phyloP scores from a whole-genome alignment of 1,140 invertebrate genomes.

The Conus betulinus region DNA sequence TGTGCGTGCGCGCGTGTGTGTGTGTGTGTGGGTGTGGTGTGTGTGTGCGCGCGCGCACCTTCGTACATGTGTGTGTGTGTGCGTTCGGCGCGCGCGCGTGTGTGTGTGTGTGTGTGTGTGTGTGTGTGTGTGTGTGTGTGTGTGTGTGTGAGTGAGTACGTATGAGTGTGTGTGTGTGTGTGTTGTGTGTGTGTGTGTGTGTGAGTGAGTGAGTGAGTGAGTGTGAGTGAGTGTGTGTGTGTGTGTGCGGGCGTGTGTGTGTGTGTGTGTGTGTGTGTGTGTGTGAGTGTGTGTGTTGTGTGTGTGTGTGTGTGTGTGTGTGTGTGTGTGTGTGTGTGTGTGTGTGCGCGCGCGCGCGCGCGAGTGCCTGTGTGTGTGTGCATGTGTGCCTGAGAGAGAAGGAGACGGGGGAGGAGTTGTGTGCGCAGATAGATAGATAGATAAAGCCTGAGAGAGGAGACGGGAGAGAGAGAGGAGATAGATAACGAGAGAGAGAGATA shows the following conservation, averaged over 20 bases:
- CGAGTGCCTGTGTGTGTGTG: neutral
- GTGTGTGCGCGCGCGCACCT: neutral
- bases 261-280: constrained; percentile 5
- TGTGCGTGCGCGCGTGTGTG: neutral
- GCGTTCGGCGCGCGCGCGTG: neutral
- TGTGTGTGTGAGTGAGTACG: neutral
- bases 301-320: constrained; percentile 1
- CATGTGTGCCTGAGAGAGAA: neutral
- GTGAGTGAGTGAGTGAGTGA: neutral
- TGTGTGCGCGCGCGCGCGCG: neutral
- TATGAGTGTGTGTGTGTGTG: constrained; percentile 3
- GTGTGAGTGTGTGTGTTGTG: neutral
- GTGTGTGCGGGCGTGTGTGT: constrained; percentile 3
- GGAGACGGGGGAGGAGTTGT: too few relatives aligned
- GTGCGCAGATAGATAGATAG: too few relatives aligned
- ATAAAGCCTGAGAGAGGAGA: too few relatives aligned
- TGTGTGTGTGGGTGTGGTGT: neutral
- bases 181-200: neutral
- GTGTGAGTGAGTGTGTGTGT: constrained; percentile 6
- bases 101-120: neutral
- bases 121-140: constrained; percentile 14
- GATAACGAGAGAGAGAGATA: too few relatives aligned
- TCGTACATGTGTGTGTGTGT: neutral
- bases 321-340: constrained; percentile 1
- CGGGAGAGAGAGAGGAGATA: too few relatives aligned